Conservation (phyloP, 2,113 vertebrate species). For the human region DNA sequence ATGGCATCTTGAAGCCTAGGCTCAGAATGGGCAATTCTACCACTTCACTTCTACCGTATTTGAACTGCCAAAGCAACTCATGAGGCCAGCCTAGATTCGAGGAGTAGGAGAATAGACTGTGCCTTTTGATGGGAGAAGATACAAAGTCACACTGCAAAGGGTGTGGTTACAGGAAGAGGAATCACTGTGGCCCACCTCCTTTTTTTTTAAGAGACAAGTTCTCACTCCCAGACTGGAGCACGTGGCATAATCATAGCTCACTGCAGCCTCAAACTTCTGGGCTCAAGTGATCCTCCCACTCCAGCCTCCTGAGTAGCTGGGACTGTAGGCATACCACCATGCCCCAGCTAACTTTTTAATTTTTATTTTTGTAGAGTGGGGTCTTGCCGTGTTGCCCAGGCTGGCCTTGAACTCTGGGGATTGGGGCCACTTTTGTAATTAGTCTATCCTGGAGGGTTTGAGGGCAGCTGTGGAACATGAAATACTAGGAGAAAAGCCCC, state of each 20-base stretch:
- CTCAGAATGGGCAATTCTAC: neutral
- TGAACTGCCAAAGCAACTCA: neutral
- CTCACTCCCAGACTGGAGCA: neutral
- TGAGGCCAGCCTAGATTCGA: neutral
- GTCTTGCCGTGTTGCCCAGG: neutral
- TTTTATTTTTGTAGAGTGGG: neutral
- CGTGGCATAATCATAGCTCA: neutral
- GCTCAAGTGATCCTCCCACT: neutral
- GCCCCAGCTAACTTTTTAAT: neutral
- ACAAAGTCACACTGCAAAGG: neutral
- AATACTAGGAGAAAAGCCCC: neutral
- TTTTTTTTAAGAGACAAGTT: neutral
- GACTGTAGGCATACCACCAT: neutral
- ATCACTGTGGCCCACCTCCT: neutral
- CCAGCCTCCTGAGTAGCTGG: neutral
- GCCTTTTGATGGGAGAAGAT: neutral
- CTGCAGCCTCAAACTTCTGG: neutral
- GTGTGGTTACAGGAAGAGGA: neutral
- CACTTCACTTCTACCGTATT: neutral
- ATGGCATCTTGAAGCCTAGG: neutral
- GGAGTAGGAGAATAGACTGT: neutral
- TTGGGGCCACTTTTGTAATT: neutral
- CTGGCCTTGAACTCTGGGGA: neutral
- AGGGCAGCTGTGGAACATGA: neutral
- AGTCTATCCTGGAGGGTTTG: neutral